A percentile compares a stretch with the other conserved stretches of the same genome.
phyloP scores from a whole-genome alignment of 2,113 vertebrate species.

The Himantopus leucocephalus region DNA sequence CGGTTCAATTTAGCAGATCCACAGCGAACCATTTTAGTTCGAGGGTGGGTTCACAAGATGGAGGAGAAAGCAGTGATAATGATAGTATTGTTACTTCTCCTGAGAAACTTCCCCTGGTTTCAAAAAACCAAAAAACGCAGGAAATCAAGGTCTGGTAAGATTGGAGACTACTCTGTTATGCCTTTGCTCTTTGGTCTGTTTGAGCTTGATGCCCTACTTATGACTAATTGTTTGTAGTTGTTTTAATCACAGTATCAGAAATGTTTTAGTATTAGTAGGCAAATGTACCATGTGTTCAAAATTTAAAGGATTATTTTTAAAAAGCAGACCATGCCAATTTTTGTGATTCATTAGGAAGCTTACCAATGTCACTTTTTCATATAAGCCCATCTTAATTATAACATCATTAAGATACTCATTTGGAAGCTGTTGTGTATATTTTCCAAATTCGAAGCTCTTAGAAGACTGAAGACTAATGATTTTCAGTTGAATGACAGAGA shows the following conservation, averaged over 20 bases:
- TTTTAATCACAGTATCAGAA: conserved; percentile 43
- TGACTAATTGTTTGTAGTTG: conserved; percentile 38
- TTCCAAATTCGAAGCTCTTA: background rate
- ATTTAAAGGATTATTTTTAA: conserved; percentile 40
- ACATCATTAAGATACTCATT: background rate
- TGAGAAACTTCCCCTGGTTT: background rate
- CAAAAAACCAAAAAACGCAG: background rate
- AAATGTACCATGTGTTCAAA: conserved; percentile 44
- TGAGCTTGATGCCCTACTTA: background rate
- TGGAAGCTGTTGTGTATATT: background rate
- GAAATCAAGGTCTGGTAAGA: background rate
- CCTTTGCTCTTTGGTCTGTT: background rate
- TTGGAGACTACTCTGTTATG: background rate
- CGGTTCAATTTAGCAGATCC: background rate
- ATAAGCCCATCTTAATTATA: conserved; percentile 21
- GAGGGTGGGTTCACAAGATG: background rate
- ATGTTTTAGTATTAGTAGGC: conserved; percentile 32
- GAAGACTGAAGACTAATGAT: background rate
- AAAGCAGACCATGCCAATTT: conserved; percentile 19
- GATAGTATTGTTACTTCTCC: background rate
- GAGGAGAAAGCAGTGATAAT: background rate
- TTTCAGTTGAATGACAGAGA: background rate
- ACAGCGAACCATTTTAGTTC: background rate
- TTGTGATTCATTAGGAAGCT: conserved; percentile 60
- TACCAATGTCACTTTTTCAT: conserved; percentile 3